phyloP scores from a whole-genome alignment of 2,797 vertebrate genomes.

The Botia kubotai region DNA sequence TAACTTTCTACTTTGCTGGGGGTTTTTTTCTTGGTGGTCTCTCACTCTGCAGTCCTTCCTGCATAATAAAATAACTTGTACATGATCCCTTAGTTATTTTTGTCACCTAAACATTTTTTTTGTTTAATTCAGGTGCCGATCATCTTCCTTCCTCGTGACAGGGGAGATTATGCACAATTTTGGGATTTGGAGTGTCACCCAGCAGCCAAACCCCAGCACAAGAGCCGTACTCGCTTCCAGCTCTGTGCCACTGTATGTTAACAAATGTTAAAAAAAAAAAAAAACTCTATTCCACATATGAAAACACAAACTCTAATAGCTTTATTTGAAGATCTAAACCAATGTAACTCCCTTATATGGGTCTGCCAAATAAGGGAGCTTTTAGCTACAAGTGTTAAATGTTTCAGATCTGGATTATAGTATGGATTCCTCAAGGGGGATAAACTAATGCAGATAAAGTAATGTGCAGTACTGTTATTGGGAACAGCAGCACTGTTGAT shows the following conservation, averaged over 20 bases:
- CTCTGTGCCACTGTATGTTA: conserved; percentile 88
- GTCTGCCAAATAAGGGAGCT: neutral
- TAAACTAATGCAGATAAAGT: neutral
- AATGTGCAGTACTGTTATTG: neutral
- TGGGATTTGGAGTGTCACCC: conserved; percentile 94
- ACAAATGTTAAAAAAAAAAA: neutral
- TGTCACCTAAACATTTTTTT: neutral
- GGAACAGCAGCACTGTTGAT: neutral
- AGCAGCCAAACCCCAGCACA: conserved; percentile 83
- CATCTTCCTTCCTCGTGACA: conserved; percentile 88
- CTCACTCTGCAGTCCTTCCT: neutral
- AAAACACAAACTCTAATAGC: neutral
- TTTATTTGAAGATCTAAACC: neutral
- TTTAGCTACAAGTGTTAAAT: neutral
- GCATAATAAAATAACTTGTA: neutral
- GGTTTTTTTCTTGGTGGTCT: neutral
- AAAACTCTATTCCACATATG: neutral
- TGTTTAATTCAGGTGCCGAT: conserved; percentile 80
- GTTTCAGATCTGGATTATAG: neutral
- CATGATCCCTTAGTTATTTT: too few species aligned
- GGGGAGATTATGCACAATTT: conserved; percentile 92
- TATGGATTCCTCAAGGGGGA: neutral
- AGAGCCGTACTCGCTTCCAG: conserved; percentile 86
- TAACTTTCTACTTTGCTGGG: neutral
- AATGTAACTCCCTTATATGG: neutral